Evolutionary conservation across 1,140 invertebrate species (phyloP), one percentile per base, ranked within the genome.

Genomic region (Drosophila simulans): DNA sequence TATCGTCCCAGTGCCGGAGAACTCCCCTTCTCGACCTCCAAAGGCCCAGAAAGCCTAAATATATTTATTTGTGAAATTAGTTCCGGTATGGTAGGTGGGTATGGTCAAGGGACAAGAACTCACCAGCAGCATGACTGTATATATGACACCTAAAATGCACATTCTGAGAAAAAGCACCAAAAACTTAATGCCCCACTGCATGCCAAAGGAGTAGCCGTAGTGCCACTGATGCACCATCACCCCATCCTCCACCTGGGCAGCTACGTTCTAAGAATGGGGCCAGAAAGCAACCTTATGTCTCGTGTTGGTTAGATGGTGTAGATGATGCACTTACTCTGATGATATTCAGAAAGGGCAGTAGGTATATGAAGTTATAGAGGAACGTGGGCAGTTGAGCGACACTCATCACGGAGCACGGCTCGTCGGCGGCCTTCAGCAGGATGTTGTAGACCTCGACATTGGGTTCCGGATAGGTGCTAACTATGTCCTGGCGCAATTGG

Each of bases 191-290:
- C 35, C 5, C 71, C 82, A 89, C 51, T 91, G 88, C 0, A 10
- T 39, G 2, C 20, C 34, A 43, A 83, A 85, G 2, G 49, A 40
- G 48, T 66, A 85, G 0, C 90, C 90, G 39, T 91, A 90, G 17
- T 85, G 72, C 90, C 85, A 91, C 46, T 91, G 83, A 75, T 91
- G 90, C 4, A 66, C 79, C 69, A 78, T 63, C 5, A 86, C 79
- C 35, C 82, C 77, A 39, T 91, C 83, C 39, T 77, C 56, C 3
- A 73, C 45, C 37, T 90, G 90, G 7, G 49, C 56, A 1, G 83
- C 68, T 17, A 82, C 77, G 20, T 79, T 76, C 90, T 91, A 20
- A 13, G 52, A 39, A 25, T 7, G 2, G 7, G 7, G n/a, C 22
- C 31, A 20, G 4, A 13, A 22, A 3, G 17, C 20, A 7, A 34